Evolutionary conservation across 2,113 vertebrate genomes (phyloP), one percentile per base, ranked within the genome.

Genomic region (Proterorhinus semilunaris): DNA sequence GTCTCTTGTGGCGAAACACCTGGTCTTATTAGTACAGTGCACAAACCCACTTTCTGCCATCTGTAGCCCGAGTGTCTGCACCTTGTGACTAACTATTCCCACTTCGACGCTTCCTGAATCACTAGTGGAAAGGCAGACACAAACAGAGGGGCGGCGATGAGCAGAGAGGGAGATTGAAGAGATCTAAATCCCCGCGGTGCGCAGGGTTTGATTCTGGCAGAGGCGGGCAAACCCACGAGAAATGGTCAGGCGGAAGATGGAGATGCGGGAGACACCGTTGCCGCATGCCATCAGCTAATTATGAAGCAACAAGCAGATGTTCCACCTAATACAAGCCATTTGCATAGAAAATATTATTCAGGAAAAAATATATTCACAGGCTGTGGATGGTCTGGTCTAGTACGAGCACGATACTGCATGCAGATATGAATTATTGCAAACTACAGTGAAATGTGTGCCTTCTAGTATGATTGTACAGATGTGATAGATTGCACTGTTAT

Each of bases 1-100:
- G 55, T 84, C 76, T 88, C 80, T 78, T n/a, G 68, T 65, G 75
- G 74, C 62, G 68, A 53, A 87, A 89, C 86, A 89, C 78, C 86
- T 90, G 89, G 74, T 87, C 84, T 78, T 88, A 80, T 88, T 87
- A 80, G 87, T 81, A 83, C 63, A 81, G 69, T 13, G 48, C 85
- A 85, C 69, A 85, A 77, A 87, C 75, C 74, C 81, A 87, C 81
- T 81, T 63, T 80, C 82, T 83, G 78, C 81, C 86, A 84, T 78
- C 85, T 90, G 87, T 78, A 76, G 59, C 62, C n/a, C 27, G 77
- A 71, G 87, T 84, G 89, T 82, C 86, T 78, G 76, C 78, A 81
- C 84, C 79, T 75, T 76, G 79, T 76, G 80, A 80, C 80, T 62
- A 66, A 76, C 74, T 71, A 82, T 83, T 87, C 80, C 82, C 86